Conservation (phyloP, 2,888 invertebrate species). For the Halictus ligatus region DNA sequence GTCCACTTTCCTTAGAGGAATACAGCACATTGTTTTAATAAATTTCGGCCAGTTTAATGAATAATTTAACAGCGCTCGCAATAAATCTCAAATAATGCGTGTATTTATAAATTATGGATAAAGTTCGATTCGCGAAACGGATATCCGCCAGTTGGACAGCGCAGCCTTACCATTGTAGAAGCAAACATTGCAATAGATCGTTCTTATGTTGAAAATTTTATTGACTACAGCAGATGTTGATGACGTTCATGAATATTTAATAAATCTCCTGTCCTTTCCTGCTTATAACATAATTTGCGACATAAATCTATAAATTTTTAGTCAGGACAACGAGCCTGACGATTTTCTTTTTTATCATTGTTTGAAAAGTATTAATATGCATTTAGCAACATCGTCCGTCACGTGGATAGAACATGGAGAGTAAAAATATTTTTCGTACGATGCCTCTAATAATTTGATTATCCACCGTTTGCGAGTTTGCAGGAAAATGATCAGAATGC, state of each 20-base stretch:
- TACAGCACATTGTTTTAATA: neutral
- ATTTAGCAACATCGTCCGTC: too few species aligned
- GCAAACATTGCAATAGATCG: neutral
- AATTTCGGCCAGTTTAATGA: neutral
- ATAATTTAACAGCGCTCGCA: neutral
- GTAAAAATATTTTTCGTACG: too few species aligned
- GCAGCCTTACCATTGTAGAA: neutral
- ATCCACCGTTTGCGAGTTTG: neutral
- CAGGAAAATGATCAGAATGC: neutral
- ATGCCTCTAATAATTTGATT: too few species aligned
- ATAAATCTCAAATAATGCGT: neutral
- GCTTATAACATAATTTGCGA: too few species aligned
- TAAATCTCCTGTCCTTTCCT: too few species aligned
- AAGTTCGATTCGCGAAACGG: slow-evolving; percentile 5
- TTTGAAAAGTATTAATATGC: too few species aligned
- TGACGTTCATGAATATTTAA: too few species aligned
- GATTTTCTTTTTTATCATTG: too few species aligned
- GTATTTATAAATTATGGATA: slow-evolving; percentile 21
- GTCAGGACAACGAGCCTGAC: too few species aligned
- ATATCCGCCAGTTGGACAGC: slow-evolving; percentile 22
- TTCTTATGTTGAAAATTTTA: neutral
- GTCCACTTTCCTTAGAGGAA: neutral
- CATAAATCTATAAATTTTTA: too few species aligned
- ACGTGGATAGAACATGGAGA: too few species aligned
- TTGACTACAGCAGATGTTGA: neutral